Percentiles rank a stretch among this genome's conserved stretches.
These are phyloP conservation scores for Lepilemur ruficaudatus DNA, from an alignment of 2,797 vertebrate genomes.

Conservation along the genomic window DNA sequence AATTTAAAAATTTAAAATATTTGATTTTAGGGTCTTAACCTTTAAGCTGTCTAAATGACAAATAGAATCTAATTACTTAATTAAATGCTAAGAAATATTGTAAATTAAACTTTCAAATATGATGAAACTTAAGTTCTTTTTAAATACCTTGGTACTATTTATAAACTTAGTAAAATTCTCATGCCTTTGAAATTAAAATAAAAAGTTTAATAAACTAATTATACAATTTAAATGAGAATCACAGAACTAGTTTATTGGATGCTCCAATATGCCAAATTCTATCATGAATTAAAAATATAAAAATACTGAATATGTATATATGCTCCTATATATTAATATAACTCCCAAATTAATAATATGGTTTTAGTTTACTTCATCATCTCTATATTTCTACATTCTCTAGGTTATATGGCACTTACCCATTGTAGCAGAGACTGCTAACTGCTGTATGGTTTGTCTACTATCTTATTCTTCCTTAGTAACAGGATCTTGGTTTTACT, in stretches of 20 bases:
- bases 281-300: not conserved
- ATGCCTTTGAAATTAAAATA: slow-evolving; percentile 30
- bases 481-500: not conserved
- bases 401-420: not conserved
- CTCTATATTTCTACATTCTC: not conserved
- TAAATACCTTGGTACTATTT: not conserved
- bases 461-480: not conserved
- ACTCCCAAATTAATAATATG: not conserved
- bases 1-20: slow-evolving; percentile 51
- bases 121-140: not conserved
- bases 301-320: slow-evolving; percentile 6
- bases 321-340: not conserved
- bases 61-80: slow-evolving; percentile 17
- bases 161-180: slow-evolving; percentile 33
- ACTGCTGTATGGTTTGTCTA: not conserved
- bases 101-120: slow-evolving; percentile 41
- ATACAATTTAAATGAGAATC: slow-evolving; percentile 10
- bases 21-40: slow-evolving; percentile 5
- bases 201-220: slow-evolving; percentile 24
- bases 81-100: slow-evolving; percentile 24
- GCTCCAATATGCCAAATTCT: not conserved
- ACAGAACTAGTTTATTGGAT: not conserved
- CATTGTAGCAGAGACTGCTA: not conserved
- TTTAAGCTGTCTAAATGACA: not conserved
- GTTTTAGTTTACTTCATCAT: not conserved